Conservation (phyloP, 2,113 vertebrate species). For the Stegastes partitus region DNA sequence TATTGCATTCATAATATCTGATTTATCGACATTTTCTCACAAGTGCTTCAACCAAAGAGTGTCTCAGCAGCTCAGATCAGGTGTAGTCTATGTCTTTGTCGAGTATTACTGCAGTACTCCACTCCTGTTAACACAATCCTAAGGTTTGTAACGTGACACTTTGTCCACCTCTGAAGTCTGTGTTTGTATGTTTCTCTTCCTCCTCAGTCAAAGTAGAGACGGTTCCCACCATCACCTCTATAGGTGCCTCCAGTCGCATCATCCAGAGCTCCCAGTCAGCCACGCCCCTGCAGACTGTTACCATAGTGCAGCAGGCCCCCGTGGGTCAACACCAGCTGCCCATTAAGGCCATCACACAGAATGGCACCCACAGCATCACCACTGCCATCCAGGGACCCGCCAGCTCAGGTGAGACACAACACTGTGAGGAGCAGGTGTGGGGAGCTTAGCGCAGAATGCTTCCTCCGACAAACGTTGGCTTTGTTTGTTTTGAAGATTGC, state of each 20-base stretch:
- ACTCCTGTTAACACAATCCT: too few species aligned
- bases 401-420: conserved; percentile 82
- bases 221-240: conserved; percentile 88
- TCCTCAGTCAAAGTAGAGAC: conserved; percentile 94
- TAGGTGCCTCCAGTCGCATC: conserved; percentile 89
- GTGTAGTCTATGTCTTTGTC: too few species aligned
- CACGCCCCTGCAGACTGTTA: conserved; percentile 91
- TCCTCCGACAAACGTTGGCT: too few species aligned
- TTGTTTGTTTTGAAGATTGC: too few species aligned
- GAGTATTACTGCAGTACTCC: too few species aligned
- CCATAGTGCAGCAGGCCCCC: conserved; percentile 92
- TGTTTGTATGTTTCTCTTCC: neutral
- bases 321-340: conserved; percentile 98
- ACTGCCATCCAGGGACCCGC: conserved; percentile 87
- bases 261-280: conserved; percentile 89
- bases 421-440: too few species aligned
- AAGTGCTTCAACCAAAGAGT: too few species aligned
- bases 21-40: too few species aligned
- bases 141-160: too few species aligned
- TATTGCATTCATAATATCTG: too few species aligned
- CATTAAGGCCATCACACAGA: conserved; percentile 94
- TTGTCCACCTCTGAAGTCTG: neutral
- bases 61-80: too few species aligned
- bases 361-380: conserved; percentile 92
- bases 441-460: too few species aligned